Base-by-base conservation (phyloP, 1,140 invertebrate genomes). In the Zophobas atratus region DNA sequence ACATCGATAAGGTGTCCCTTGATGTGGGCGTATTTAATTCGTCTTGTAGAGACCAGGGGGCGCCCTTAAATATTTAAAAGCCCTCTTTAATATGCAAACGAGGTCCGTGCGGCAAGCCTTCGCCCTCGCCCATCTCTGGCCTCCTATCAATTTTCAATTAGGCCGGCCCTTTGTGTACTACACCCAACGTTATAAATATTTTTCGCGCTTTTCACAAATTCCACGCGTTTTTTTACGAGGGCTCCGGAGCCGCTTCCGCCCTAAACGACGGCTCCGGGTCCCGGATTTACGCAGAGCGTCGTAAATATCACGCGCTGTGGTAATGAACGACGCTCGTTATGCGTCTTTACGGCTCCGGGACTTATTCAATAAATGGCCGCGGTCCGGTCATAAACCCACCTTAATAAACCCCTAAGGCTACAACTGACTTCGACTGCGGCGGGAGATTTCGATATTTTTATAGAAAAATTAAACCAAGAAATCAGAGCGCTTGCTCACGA, bases 101-200 rank as follows among this genome's bases (percentile, higher is more conserved):
- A 70, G 39, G 57, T 63, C 41, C 46, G 78, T 53, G 74, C 6
- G 60, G 75, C 8, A 63, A 41, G 35, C n/a, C 35, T 35, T 2
- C 43, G 34, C 73, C 49, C 43, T 57, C 38, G 41, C 48, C 57
- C 63, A 60, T 77, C 76, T 77, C 79, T 70, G 76, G 71, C 77
- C 71, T 77, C 75, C 75, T 79, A 82, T 82, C 81, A 82, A 80
- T 82, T 82, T 82, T 82, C 81, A 82, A 82, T 82, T 82, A 80
- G 77, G 76, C 79, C 76, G 75, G 77, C 77, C 77, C 77, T 80
- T 78, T 76, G 67, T 77, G 55, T 71, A 49, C 71, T 32, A 39
- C 49, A 8, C 8, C 48, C 38, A 33, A 3, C n/a, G 32, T 57
- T 57, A 57, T 67, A 67, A 67, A 67, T 43, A 67, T 67, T 67